Base-by-base conservation (phyloP, 2,113 vertebrate species). In the Pomatostomus ruficeps region DNA sequence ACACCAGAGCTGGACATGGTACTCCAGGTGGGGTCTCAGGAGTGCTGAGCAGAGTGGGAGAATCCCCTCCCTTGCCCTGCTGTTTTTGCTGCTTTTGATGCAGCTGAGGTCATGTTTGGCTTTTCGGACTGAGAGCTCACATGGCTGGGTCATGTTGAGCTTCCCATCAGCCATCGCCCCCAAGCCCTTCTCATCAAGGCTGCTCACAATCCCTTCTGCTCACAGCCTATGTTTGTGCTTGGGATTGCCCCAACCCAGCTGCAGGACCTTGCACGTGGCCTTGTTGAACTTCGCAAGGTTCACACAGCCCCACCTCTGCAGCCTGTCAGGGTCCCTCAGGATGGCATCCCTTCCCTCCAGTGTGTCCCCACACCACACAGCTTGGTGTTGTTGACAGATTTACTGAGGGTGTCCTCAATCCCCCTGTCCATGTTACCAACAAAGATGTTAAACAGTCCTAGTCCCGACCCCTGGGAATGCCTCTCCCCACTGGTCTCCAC, bases 141-240 rank as follows among this genome's bases (percentile, higher is more conserved):
- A 16, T 24, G 33, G 31, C 11, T 2, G 3, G 31, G 10, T 43
- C 33, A 13, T 23, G 2, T 12, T 72, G 42, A 43, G 26, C 33
- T 73, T 57, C 36, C 24, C 11, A 36, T 28, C 36, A 36, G 1
- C 31, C 0, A 0, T 49, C 31, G 36, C 4, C 14, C 36, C 26
- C 12, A 36, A 26, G 3, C 49, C 13, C 20, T 85, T 57, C 22
- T 46, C 58, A 42, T 48, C 18, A 51, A 43, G 22, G 26, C 51
- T 73, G 42, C 36, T 59, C 26, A 25, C 43, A 72, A 2, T 31
- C 31, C 31, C 6, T 72, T 43, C 31, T 43, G 25, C 25, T 40
- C 35, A 42, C 75, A 72, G 49, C 10, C 10, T 51, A 36, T 42
- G 22, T 16, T 63, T 79, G 31, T 65, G 49, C 38, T n/a, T 72